Conservation (phyloP, 2,888 invertebrate species). For the Thelaira solivaga region DNA sequence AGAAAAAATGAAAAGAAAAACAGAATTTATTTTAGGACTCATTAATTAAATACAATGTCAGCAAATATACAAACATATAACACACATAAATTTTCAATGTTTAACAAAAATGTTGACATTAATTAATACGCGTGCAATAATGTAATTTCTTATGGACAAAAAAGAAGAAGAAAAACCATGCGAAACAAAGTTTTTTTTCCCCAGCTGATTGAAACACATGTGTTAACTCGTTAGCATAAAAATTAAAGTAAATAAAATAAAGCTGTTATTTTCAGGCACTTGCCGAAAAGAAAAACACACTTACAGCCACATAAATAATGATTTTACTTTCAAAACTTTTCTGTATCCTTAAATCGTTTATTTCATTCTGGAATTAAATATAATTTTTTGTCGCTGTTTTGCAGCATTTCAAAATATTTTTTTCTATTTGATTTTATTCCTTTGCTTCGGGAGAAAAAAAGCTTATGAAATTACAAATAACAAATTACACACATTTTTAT, state of each 20-base stretch:
- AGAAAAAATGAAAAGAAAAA: not conserved
- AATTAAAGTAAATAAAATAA: not conserved
- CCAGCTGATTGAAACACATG: slow-evolving; percentile 23
- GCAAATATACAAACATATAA: too few species aligned
- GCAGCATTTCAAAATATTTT: too few species aligned
- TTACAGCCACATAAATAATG: too few species aligned
- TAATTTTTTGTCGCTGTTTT: too few species aligned
- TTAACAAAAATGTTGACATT: slow-evolving; percentile 62
- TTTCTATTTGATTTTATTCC: too few species aligned
- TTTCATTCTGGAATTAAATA: too few species aligned
- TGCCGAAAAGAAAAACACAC: too few species aligned
- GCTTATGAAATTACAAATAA: too few species aligned
- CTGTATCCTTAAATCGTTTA: too few species aligned
- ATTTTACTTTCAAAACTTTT: too few species aligned
- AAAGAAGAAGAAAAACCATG: not conserved
- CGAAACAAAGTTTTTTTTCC: not conserved
- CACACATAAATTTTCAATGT: slow-evolving; percentile 59
- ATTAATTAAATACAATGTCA: slow-evolving; percentile 62
- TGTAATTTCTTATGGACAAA: not conserved
- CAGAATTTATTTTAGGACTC: slow-evolving; percentile 46
- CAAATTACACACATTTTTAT: too few species aligned
- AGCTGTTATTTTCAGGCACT: not conserved
- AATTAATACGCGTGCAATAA: slow-evolving; percentile 61
- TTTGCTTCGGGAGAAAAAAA: too few species aligned
- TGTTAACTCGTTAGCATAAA: slow-evolving; percentile 35